Evolutionary conservation across 1,140 invertebrate species (phyloP), one percentile per base, ranked within the genome.

Genomic region (Lordiphosa clarofinis): DNA sequence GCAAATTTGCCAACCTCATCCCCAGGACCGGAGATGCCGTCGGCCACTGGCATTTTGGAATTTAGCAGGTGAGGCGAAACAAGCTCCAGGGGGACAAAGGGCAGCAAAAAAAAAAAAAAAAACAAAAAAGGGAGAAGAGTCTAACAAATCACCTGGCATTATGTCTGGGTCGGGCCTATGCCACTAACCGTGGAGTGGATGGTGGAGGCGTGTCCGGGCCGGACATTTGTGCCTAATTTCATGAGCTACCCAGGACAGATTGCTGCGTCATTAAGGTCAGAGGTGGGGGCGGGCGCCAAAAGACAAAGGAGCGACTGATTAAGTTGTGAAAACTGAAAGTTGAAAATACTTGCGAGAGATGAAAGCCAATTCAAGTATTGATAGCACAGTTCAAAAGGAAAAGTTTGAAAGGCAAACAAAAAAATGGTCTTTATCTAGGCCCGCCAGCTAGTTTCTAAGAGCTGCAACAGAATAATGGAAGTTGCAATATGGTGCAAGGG

Each of bases 191-290:
- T 24, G 21, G 21, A 21, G 13, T 24, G 38, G 12, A 43, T 55
- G 31, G 47, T 4, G 12, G 6, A 43, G 56, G 49, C 50, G 62
- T 59, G 37, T 42, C 47, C 40, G 19, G 19, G 42, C 74, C 74
- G 74, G 74, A 73, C 74, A 79, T 73, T 78, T 43, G 58, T 69
- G 74, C 64, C 74, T 78, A 78, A 79, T 78, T 79, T 79, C 74
- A 78, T 78, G 74, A 79, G 74, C 69, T 69, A 57, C 39, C 58
- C 64, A 42, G 64, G 74, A 68, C 74, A 78, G 74, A 78, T 78
- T 69, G 74, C 64, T 53, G 59, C 69, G 72, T 79, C 74, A 73
- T 78, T 78, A 79, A 56, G 64, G 50, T 39, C 35, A 37, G n/a
- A 8, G 19, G 10, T 6, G 21, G 38, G 39, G 43, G 33, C 12